phyloP scores from a whole-genome alignment of 2,888 invertebrate genomes.

The Ptilodon capucinus region DNA sequence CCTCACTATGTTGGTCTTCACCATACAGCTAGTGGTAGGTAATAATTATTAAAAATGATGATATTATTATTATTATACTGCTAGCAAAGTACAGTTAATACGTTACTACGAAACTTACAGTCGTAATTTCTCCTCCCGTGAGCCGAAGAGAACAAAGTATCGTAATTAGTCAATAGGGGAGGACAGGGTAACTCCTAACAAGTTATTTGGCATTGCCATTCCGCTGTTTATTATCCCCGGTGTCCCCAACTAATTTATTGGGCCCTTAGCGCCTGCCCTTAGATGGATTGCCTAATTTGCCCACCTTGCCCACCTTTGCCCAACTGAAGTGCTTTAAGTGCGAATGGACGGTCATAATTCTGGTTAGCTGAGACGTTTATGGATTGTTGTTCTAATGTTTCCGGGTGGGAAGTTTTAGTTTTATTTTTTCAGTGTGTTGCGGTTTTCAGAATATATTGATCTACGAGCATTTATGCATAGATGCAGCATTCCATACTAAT shows the following conservation, averaged over 20 bases:
- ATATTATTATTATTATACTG: no score
- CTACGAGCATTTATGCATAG: no score
- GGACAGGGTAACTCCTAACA: slow-evolving; percentile 63
- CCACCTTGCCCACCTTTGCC: slow-evolving; percentile 63
- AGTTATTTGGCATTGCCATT: slow-evolving; percentile 75
- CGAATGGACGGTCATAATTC: slow-evolving; percentile 54
- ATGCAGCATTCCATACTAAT: no score
- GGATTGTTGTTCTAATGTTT: not conserved
- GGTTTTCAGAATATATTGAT: no score
- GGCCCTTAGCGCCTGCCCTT: slow-evolving; percentile 69
- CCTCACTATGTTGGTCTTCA: no score
- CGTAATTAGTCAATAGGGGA: slow-evolving; percentile 77
- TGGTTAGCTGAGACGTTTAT: slow-evolving; percentile 26
- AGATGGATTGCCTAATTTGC: slow-evolving; percentile 80
- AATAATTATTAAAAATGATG: no score
- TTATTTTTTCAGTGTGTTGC: slow-evolving; percentile 3
- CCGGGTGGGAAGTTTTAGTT: slow-evolving; percentile 9
- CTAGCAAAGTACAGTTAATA: no score
- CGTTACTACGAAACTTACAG: slow-evolving; percentile 22
- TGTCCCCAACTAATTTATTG: slow-evolving; percentile 80
- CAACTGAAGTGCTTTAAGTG: slow-evolving; percentile 25
- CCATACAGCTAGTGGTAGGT: no score
- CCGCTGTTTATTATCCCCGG: slow-evolving; percentile 74
- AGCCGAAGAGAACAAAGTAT: slow-evolving; percentile 63
- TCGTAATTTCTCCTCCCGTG: slow-evolving; percentile 28